A percentile compares a stretch with the other conserved stretches of the same genome.
These are phyloP conservation scores for Emys orbicularis DNA, from an alignment of 2,797 vertebrate species.

Conservation along the genomic window DNA sequence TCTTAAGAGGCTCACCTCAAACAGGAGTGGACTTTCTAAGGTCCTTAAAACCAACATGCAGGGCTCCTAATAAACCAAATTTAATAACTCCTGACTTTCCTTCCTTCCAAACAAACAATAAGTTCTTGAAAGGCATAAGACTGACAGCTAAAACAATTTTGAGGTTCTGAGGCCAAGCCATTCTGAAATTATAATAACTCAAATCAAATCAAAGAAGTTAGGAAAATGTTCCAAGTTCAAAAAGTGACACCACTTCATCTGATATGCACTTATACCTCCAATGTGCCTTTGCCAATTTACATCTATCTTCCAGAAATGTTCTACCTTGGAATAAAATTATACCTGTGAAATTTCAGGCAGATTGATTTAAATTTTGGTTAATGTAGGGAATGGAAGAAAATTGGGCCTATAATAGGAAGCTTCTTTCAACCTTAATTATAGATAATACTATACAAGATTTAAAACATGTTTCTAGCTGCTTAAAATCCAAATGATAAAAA, in stretches of 20 bases:
- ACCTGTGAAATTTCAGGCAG: neutral
- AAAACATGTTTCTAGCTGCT: neutral
- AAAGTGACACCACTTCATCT: neutral
- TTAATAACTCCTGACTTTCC: neutral
- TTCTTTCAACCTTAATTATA: neutral
- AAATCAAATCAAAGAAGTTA: neutral
- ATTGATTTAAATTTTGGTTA: neutral
- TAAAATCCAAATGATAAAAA: neutral
- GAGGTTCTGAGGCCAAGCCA: neutral
- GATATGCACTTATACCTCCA: neutral
- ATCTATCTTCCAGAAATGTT: neutral
- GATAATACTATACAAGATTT: neutral
- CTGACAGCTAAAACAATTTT: neutral
- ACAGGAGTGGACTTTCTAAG: neutral
- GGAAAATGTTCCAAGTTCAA: neutral
- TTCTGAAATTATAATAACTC: neutral
- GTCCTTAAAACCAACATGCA: neutral
- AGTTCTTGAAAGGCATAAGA: neutral
- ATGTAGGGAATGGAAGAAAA: neutral
- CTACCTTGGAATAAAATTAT: rapidly evolving
- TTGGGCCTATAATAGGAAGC: neutral
- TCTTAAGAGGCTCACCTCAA: neutral
- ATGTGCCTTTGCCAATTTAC: neutral
- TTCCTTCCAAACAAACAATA: neutral
- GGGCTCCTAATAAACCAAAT: neutral